Evolutionary conservation across 2,888 invertebrate genomes (phyloP), one percentile per base, ranked within the genome.

Genomic region (Rhingia campestris): DNA sequence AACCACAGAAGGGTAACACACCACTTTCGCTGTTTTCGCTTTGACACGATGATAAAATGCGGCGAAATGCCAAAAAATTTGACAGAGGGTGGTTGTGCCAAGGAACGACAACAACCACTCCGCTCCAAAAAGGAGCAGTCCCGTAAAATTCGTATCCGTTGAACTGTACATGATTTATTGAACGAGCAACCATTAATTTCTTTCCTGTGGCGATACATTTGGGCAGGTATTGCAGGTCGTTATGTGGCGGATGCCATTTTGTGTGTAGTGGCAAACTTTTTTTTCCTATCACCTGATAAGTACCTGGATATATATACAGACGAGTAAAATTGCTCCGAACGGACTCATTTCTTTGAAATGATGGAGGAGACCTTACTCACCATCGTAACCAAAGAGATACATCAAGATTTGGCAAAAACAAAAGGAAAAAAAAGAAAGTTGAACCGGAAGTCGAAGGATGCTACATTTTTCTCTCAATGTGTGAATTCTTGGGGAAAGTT

Each of bases 121-220:
- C 39, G 41, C 67, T 49, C n/a, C 59, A 41, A 72, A 61, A 14
- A 37, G 43, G 35, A 61, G 12, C 37, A 39, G 37, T 7, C 49
- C n/a, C 43, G 35, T 6, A 63, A 75, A 70, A 63, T 61, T 56
- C 61, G 76, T 67, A 73, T 79, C 67, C 82, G 73, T 67, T 82
- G 77, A 82, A 82, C 77, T 79, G 82, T 79, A 82, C 67, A 82
- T 82, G 82, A 82, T 82, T 82, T 82, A 82, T 77, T 45, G 51
- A 67, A n/a, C 33, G 39, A 45, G 45, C 73, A 45, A 67, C 77
- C 73, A 82, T 82, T 82, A 82, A 82, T 82, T 82, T 82, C 67
- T 7, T 67, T 79, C 61, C 81, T 64, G 14, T 6, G 35, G 58
- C 43, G 45, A 39, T 51, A 53, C 53, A 51, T 49, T 77, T 73